A percentile compares a stretch with the other conserved stretches of the same genome.
phyloP scores from a whole-genome alignment of 1,140 invertebrate species.

The Trachymyrmex cornetzi region DNA sequence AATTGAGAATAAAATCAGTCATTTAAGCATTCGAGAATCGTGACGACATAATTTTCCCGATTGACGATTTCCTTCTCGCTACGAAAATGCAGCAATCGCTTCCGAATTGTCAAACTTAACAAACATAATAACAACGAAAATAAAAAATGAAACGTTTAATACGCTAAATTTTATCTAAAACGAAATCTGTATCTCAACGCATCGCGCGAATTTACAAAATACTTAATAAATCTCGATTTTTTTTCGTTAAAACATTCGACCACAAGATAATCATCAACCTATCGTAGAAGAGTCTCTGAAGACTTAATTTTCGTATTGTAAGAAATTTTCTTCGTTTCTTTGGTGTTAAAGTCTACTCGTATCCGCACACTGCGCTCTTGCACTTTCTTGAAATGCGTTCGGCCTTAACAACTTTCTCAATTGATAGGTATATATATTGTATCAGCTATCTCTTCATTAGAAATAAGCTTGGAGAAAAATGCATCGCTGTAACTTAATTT shows the following conservation, averaged over 20 bases:
- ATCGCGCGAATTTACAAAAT: constrained; percentile 21
- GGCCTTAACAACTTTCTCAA: constrained; percentile 24
- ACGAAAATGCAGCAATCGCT: constrained; percentile 20
- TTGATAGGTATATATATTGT: not conserved
- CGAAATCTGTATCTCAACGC: not conserved
- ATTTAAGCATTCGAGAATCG: constrained; percentile 2
- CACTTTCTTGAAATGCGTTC: constrained; percentile 64
- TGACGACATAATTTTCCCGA: constrained; percentile 18
- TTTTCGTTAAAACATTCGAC: not conserved
- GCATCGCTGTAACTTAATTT: not conserved
- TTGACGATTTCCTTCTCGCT: not conserved
- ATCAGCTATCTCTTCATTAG: not conserved
- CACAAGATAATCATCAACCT: constrained; percentile 25
- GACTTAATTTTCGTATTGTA: constrained; percentile 64
- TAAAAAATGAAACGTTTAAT: not conserved
- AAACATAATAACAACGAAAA: constrained; percentile 34
- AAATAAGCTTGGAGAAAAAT: not conserved
- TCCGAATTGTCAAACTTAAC: constrained; percentile 48
- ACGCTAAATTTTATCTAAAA: constrained; percentile 41
- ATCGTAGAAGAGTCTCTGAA: constrained; percentile 35
- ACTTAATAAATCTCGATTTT: constrained; percentile 24
- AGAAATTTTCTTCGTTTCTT: constrained; percentile 55
- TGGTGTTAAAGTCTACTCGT: constrained; percentile 67
- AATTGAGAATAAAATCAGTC: constrained; percentile 47
- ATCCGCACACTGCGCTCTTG: constrained; percentile 42